A percentile compares a stretch with the other conserved stretches of the same genome.
Conservation (phyloP, 2,888 invertebrate species). For the Gymnosoma rotundatum region DNA sequence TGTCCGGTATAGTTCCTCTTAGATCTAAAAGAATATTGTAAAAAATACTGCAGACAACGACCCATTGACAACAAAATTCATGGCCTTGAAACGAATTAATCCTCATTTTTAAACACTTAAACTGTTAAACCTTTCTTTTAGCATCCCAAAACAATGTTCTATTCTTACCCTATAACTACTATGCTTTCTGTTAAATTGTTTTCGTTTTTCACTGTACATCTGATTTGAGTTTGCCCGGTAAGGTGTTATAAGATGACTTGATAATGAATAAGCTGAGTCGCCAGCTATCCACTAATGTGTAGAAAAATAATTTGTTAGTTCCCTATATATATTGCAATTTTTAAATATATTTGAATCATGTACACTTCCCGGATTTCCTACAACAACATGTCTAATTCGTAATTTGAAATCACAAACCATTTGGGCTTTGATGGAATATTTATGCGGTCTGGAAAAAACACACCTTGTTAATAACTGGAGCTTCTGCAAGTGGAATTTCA, state of each 20-base stretch:
- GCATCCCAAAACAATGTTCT: constrained; percentile 3
- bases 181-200: constrained; percentile 2
- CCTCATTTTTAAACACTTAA: constrained; percentile 1
- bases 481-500: constrained; percentile 2
- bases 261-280: neutral
- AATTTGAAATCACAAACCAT: constrained; percentile 15
- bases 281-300: neutral
- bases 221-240: neutral
- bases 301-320: no score
- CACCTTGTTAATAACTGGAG: neutral
- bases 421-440: constrained; percentile 19
- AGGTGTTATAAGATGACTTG: constrained; percentile 1
- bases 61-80: neutral
- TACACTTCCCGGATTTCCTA: constrained; percentile 11
- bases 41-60: constrained; percentile 2
- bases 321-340: neutral
- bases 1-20: neutral
- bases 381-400: constrained; percentile 23
- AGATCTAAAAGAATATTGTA: constrained; percentile 21
- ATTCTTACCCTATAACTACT: constrained; percentile 1
- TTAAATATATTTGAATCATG: constrained; percentile 17
- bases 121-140: constrained; percentile 2
- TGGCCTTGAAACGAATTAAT: neutral
- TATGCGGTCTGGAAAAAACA: neutral
- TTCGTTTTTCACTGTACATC: constrained; percentile 7